These are phyloP conservation scores for Paracentrotus lividus DNA, from an alignment of 53 echinoderm and acorn worm species.

Conservation along the genomic window DNA sequence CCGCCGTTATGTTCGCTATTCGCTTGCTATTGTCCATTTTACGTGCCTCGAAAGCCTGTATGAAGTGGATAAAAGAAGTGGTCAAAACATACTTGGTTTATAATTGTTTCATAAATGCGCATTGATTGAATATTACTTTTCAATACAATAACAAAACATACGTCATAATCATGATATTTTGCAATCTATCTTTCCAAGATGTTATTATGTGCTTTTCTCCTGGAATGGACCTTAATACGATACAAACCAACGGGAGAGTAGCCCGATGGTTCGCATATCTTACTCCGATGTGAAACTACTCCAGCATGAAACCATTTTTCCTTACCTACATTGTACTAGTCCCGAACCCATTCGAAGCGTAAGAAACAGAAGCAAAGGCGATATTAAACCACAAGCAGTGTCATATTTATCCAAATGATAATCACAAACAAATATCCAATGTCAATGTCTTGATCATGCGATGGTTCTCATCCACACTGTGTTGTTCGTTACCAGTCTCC, in stretches of 20 bases:
- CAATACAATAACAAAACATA: neutral
- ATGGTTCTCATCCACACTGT: slow-evolving; percentile 25
- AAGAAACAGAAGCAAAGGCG: slow-evolving; percentile 49
- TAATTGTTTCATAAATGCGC: no score
- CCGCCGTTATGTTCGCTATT: slow-evolving; percentile 76
- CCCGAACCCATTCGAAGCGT: slow-evolving; percentile 53
- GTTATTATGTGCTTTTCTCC: neutral
- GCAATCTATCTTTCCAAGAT: neutral
- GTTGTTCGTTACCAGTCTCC: slow-evolving; percentile 20
- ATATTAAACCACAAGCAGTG: slow-evolving; percentile 6
- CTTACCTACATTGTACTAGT: slow-evolving; percentile 68
- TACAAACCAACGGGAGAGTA: neutral
- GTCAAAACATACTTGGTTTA: no score
- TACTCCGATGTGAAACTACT: slow-evolving; percentile 58
- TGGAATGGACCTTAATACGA: neutral
- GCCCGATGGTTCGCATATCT: slow-evolving; percentile 1
- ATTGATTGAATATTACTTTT: neutral
- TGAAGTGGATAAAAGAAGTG: neutral
- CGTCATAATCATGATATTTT: neutral
- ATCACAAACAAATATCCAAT: slow-evolving; percentile 54
- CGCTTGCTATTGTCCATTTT: slow-evolving; percentile 56
- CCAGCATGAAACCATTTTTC: neutral
- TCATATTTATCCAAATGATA: slow-evolving; percentile 48
- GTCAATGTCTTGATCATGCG: neutral
- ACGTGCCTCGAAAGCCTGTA: slow-evolving; percentile 21